Percentiles rank a stretch among this genome's conserved stretches.
Evolutionary conservation across 2,113 vertebrate genomes (phyloP).

Genomic region (Cinclus cinclus): DNA sequence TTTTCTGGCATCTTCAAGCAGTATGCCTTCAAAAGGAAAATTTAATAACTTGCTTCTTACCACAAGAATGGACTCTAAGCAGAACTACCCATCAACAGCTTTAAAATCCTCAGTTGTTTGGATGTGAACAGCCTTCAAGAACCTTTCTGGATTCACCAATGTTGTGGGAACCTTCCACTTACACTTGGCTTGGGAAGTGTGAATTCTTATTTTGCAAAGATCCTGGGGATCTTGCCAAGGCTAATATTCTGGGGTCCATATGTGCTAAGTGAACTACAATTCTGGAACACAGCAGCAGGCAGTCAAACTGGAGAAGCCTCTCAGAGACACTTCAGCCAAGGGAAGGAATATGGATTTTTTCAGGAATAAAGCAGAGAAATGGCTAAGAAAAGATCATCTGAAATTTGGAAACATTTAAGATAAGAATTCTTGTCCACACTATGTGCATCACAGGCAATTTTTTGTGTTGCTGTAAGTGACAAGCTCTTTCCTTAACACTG

Average conservation of each 20-base stretch:
- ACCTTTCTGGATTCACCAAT: conserved; percentile 38
- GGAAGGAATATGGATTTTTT: conserved; percentile 19
- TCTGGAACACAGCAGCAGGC: not conserved
- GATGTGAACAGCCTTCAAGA: conserved; percentile 17
- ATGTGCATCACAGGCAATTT: not conserved
- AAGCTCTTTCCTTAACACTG: not conserved
- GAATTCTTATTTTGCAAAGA: conserved; percentile 63
- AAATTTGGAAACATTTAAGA: not conserved
- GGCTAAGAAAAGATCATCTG: not conserved
- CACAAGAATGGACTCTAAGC: conserved; percentile 34
- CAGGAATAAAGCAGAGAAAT: not conserved
- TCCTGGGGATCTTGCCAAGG: conserved; percentile 51
- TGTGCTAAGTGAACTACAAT: conserved; percentile 28
- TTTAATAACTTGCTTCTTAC: conserved; percentile 53
- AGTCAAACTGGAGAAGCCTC: conserved; percentile 6
- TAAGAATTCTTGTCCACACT: not conserved
- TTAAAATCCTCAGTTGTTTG: conserved; percentile 36
- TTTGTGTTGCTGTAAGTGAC: not conserved
- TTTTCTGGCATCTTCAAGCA: conserved; percentile 42
- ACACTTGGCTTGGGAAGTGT: conserved; percentile 40
- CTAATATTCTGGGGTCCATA: conserved; percentile 56
- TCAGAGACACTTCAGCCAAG: not conserved
- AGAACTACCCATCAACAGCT: conserved; percentile 33
- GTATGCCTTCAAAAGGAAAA: conserved; percentile 57
- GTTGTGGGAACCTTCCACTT: conserved; percentile 51